phyloP scores from a whole-genome alignment of 2,113 vertebrate genomes.

The Progne subis region DNA sequence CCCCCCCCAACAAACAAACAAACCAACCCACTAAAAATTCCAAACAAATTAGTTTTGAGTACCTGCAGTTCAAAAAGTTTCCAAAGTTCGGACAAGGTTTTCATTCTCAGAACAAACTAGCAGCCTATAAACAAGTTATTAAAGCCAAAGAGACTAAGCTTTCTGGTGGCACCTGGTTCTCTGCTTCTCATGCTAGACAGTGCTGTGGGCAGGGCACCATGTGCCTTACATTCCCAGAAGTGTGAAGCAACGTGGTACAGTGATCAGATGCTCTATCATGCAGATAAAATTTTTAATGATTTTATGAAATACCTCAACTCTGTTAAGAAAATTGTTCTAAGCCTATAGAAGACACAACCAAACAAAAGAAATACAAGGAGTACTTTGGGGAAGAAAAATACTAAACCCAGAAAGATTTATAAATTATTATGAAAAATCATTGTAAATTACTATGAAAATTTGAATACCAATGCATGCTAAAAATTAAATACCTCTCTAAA shows the following conservation, averaged over 20 bases:
- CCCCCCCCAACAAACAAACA: too few species aligned
- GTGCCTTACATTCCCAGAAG: not conserved
- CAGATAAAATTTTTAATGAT: not conserved
- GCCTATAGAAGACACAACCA: not conserved
- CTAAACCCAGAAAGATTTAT: not conserved
- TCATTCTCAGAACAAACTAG: not conserved
- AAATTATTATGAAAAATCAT: not conserved
- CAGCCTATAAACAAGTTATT: not conserved
- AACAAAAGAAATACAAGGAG: not conserved
- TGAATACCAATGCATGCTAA: not conserved
- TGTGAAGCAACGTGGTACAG: not conserved
- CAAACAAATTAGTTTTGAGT: not conserved
- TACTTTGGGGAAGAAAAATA: accelerated
- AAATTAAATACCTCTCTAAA: not conserved
- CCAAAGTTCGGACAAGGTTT: not conserved
- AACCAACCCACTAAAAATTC: not conserved
- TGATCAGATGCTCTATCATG: not conserved
- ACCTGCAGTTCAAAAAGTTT: not conserved
- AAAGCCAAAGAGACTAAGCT: not conserved
- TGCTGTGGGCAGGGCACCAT: not conserved
- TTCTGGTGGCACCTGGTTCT: not conserved
- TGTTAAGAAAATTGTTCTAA: not conserved
- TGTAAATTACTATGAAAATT: not conserved
- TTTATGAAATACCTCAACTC: not conserved
- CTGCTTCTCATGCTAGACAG: not conserved